Evolutionary conservation across 2,113 vertebrate genomes (phyloP).

Genomic region (Calyptommatus sinebrachiatus): DNA sequence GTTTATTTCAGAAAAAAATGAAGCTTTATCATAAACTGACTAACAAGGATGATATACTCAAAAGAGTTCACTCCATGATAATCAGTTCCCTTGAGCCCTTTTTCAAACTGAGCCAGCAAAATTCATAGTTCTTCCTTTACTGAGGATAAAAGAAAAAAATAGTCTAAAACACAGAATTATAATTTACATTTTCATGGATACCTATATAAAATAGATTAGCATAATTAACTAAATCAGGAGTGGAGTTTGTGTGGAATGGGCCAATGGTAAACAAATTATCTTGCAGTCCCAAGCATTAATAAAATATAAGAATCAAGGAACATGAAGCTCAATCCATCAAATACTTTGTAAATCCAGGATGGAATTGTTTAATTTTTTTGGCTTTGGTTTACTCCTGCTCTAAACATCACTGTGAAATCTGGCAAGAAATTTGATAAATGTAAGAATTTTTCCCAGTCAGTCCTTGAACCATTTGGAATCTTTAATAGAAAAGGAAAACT

Average conservation of each 20-base stretch:
- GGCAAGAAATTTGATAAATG: neutral
- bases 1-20: neutral
- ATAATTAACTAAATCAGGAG: neutral
- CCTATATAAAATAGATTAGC: neutral
- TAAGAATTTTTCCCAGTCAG: neutral
- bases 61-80: neutral
- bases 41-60: neutral
- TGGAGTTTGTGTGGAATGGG: too few relatives aligned
- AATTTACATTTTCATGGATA: neutral
- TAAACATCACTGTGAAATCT: neutral
- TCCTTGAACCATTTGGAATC: neutral
- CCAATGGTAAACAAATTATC: too few relatives aligned
- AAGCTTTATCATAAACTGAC: neutral
- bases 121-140: neutral
- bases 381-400: neutral
- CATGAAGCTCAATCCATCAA: neutral
- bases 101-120: neutral
- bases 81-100: neutral
- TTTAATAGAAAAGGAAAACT: neutral
- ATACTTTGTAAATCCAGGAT: too few relatives aligned
- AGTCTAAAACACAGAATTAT: too few relatives aligned
- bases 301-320: too few relatives aligned
- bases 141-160: neutral
- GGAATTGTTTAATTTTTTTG: too few relatives aligned
- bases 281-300: too few relatives aligned